Conservation (phyloP, 2,888 invertebrate genomes). For the Apocheima hispidaria region DNA sequence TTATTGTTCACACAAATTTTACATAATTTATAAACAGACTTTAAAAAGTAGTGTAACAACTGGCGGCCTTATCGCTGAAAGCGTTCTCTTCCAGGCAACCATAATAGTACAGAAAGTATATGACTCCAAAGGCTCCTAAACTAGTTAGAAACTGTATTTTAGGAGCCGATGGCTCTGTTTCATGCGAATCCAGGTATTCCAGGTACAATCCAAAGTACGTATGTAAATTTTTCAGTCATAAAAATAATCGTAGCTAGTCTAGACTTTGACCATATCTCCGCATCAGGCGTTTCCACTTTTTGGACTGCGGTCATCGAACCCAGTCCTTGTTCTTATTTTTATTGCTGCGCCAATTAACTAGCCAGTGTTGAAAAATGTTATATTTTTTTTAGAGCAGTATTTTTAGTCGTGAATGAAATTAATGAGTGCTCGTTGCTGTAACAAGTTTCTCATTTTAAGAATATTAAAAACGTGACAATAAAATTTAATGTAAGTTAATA, state of each 20-base stretch:
- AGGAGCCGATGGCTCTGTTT: too few species aligned
- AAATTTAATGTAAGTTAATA: too few species aligned
- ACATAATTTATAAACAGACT: too few species aligned
- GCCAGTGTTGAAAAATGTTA: conserved; percentile 11
- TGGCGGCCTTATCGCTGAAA: too few species aligned
- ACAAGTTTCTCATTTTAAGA: too few species aligned
- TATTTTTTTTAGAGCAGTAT: conserved; percentile 3
- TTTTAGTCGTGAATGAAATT: not conserved
- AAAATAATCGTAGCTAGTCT: conserved; percentile 30
- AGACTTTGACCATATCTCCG: conserved; percentile 40
- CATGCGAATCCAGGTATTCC: not conserved
- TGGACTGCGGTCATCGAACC: conserved; percentile 20
- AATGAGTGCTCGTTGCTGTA: not conserved
- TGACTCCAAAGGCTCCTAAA: too few species aligned
- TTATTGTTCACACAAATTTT: too few species aligned
- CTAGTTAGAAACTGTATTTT: too few species aligned
- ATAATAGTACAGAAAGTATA: too few species aligned
- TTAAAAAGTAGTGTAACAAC: too few species aligned
- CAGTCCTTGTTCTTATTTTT: conserved; percentile 19
- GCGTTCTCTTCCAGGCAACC: too few species aligned
- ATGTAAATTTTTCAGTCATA: conserved; percentile 18
- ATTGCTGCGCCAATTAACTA: conserved; percentile 19
- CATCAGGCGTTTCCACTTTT: conserved; percentile 32
- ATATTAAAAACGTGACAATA: not conserved
- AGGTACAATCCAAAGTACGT: not conserved